These are phyloP conservation scores for Agrilus cyanescens DNA, from an alignment of 2,888 invertebrate species.

Conservation along the genomic window DNA sequence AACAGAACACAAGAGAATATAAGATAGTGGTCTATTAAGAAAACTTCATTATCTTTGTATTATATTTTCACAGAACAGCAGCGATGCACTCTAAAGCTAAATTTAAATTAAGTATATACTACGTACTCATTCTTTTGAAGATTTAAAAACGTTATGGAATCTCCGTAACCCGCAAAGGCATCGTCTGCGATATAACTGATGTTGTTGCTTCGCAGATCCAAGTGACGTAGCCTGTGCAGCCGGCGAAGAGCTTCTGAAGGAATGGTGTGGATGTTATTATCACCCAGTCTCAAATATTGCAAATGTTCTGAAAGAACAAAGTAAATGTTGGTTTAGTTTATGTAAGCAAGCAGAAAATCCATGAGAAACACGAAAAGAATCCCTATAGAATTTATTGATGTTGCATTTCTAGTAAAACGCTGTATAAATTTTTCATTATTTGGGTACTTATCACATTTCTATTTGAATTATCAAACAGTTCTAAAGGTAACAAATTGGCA, in stretches of 20 bases:
- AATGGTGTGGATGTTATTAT: conserved; percentile 75
- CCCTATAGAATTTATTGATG: not conserved
- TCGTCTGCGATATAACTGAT: conserved; percentile 74
- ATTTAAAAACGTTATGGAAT: conserved; percentile 85
- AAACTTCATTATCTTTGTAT: too few species aligned
- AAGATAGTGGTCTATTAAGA: too few species aligned
- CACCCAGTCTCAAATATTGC: conserved; percentile 78
- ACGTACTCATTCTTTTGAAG: conserved; percentile 84
- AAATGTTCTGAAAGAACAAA: conserved; percentile 57
- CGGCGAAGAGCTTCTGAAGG: conserved; percentile 75
- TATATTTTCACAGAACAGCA: not conserved
- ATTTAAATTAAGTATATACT: not conserved
- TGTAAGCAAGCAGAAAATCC: too few species aligned
- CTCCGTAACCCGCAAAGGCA: conserved; percentile 79
- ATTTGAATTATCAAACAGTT: too few species aligned
- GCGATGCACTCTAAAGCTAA: not conserved
- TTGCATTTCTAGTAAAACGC: too few species aligned
- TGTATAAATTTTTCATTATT: too few species aligned
- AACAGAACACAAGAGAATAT: too few species aligned
- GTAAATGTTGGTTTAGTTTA: too few species aligned
- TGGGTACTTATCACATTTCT: too few species aligned
- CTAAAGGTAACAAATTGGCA: too few species aligned
- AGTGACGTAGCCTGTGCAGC: conserved; percentile 73
- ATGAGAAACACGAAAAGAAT: not conserved
- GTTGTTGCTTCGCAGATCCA: conserved; percentile 80